Evolutionary conservation across 1,140 invertebrate species (phyloP), one percentile per base, ranked within the genome.

Genomic region (Arctopsyche grandis): DNA sequence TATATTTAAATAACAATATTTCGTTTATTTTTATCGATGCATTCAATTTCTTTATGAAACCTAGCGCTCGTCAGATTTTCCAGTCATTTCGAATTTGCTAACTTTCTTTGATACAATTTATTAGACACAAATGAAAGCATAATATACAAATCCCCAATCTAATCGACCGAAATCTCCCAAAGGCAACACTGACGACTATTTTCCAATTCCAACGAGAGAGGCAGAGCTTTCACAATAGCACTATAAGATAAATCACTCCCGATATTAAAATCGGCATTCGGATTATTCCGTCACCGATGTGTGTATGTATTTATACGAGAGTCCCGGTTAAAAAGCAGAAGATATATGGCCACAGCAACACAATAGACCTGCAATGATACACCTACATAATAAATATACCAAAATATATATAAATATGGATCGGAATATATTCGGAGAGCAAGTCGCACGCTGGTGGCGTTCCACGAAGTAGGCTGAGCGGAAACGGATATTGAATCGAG

Each of bases 401-500:
- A 52, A 52, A 5, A 52, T 38, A 38, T 38, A 38, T 38, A 38
- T 38, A 38, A 4, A 38, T 38, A 38, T 38, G 7, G 1, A 38
- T 38, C 29, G 29, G 29, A 38, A 38, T 38, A 38, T 38, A 38
- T 38, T 38, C 16, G 58, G 21, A 3, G 58, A 21, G 14, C 16
- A 9, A 1, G 9, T 60, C 19, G 16, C 21, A 10, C 58, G 21
- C 58, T 10, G 5, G 58, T 60, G 58, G 58, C n/a, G 21, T 22
- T 60, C 16, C 10, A 52, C 48, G 12, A 10, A 4, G 58, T 21
- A 60, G 58, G n/a, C n/a, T 60, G 58, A 60, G 21, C 21, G 58
- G 58, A 60, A 60, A 60, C n/a, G 58, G 21, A 60, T 60, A 60
- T 60, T 60, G 21, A 60, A 60, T 60, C n/a, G 21, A 60, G 58